Conservation (phyloP, 2,888 invertebrate species). For the Danaus chrysippus region DNA sequence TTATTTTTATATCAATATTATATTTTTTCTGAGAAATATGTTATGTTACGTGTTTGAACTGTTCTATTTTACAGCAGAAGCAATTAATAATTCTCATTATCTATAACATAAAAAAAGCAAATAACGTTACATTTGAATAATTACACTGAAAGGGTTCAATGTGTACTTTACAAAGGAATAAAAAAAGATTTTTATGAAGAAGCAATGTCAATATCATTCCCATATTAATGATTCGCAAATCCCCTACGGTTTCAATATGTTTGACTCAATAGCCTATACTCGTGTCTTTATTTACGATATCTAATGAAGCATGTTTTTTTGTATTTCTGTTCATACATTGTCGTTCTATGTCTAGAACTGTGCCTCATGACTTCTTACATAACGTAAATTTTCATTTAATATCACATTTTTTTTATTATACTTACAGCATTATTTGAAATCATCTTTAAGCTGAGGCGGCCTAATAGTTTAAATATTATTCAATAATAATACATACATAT, state of each 20-base stretch:
- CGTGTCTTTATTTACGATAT: conserved; percentile 1
- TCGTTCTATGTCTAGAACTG: background rate
- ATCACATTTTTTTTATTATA: no score
- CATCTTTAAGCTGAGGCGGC: no score
- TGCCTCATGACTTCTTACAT: no score
- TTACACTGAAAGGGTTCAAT: background rate
- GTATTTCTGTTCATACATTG: background rate
- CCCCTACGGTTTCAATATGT: background rate
- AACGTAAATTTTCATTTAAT: no score
- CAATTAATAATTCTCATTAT: background rate
- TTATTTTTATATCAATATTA: no score
- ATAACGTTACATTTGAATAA: conserved; percentile 2
- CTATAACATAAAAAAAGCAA: background rate
- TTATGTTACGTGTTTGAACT: background rate
- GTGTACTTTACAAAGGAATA: background rate
- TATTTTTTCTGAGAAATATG: background rate
- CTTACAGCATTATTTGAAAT: no score
- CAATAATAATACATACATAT: no score
- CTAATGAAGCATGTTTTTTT: background rate
- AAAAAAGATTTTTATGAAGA: background rate
- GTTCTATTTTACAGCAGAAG: background rate
- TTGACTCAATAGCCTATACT: background rate
- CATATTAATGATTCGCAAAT: background rate
- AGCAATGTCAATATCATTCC: background rate
- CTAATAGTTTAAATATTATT: no score